These are phyloP conservation scores for Temnothorax nylanderi DNA, from an alignment of 1,140 invertebrate genomes.

Conservation along the genomic window DNA sequence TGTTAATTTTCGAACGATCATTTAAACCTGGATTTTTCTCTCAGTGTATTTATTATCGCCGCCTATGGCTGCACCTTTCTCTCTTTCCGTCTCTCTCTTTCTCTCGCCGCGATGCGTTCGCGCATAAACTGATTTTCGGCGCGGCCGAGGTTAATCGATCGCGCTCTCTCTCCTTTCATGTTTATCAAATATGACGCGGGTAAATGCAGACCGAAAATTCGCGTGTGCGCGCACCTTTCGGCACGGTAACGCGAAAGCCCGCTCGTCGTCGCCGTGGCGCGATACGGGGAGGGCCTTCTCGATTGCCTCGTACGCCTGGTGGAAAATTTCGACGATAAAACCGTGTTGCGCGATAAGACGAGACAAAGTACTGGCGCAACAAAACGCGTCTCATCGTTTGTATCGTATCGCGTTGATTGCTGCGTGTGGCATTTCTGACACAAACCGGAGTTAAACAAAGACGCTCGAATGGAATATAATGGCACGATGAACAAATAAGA, in stretches of 20 bases:
- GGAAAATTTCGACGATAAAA: slow-evolving; percentile 75
- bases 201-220: background rate
- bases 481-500: background rate
- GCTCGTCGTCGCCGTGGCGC: background rate
- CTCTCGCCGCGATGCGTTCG: background rate
- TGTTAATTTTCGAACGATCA: no score
- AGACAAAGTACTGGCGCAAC: background rate
- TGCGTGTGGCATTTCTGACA: background rate
- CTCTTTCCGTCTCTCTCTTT: background rate
- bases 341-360: slow-evolving; percentile 62
- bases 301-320: background rate
- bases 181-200: background rate
- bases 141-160: slow-evolving; percentile 19
- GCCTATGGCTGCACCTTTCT: background rate
- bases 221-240: background rate
- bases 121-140: slow-evolving; percentile 23
- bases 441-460: background rate
- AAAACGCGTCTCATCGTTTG: background rate
- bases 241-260: background rate
- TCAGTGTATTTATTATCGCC: slow-evolving; percentile 50
- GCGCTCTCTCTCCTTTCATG: background rate
- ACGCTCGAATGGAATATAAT: background rate
- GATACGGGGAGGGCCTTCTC: background rate
- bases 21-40: no score
- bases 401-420: slow-evolving; percentile 6